Evolutionary conservation across 2,113 vertebrate species (phyloP).

Genomic region (Craseonycteris thonglongyai): DNA sequence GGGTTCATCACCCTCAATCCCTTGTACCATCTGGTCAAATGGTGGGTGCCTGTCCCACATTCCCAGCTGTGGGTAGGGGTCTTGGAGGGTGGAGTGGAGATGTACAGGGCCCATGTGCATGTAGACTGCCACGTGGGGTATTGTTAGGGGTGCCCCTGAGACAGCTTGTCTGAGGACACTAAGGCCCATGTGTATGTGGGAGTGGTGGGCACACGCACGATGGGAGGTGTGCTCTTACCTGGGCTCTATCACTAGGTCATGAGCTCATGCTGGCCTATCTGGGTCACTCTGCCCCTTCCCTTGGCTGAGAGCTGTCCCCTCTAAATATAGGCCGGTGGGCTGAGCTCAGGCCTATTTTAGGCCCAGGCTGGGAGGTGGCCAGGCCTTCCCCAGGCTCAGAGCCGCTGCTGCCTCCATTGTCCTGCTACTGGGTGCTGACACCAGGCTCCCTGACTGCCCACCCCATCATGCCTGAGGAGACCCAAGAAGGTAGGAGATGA

Average conservation of each 20-base stretch:
- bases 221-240: not conserved
- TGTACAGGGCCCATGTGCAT: not conserved
- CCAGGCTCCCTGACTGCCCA: not conserved
- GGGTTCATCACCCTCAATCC: not conserved
- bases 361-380: conserved; percentile 40
- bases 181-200: not conserved
- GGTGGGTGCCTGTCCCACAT: not conserved
- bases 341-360: conserved; percentile 81
- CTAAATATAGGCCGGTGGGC: conserved; percentile 70
- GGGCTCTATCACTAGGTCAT: not conserved
- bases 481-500: conserved; percentile 78
- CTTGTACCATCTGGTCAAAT: not conserved
- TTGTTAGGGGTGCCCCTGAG: not conserved
- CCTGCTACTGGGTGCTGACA: conserved; percentile 12
- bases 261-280: not conserved
- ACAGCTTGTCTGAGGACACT: not conserved
- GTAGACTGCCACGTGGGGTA: not conserved
- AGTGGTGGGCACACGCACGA: no score
- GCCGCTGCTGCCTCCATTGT: conserved; percentile 34
- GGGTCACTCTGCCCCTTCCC: conserved; percentile 3
- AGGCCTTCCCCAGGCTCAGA: conserved; percentile 45
- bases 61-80: not conserved
- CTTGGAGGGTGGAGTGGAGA: not conserved
- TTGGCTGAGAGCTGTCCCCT: not conserved
- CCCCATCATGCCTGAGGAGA: conserved; percentile 75